Conservation (phyloP, 2,888 invertebrate species). For the Morpho deidamia region DNA sequence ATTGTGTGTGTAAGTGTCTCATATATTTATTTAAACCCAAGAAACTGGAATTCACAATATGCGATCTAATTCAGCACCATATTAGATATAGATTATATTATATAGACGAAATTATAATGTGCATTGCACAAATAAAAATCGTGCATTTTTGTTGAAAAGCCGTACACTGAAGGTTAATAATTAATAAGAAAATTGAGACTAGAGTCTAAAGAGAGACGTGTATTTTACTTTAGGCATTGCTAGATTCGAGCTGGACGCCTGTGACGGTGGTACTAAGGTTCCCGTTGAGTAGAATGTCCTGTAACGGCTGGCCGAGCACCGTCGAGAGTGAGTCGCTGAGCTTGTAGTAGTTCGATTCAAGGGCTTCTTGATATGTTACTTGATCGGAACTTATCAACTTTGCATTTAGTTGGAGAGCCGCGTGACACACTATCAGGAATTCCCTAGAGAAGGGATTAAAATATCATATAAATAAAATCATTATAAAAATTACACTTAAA, state of each 20-base stretch:
- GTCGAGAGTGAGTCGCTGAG: constrained; percentile 87
- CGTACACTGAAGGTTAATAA: neutral
- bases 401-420: constrained; percentile 93
- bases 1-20: no score
- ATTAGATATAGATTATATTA: no score
- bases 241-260: constrained; percentile 88
- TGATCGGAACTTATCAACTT: constrained; percentile 93
- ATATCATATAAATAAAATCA: no score
- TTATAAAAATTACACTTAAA: no score
- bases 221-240: constrained; percentile 81
- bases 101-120: no score
- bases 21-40: no score
- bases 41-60: no score
- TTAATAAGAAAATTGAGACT: constrained; percentile 11
- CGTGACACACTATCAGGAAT: constrained; percentile 93
- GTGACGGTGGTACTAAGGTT: constrained; percentile 89
- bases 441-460: constrained; percentile 78
- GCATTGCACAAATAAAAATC: no score
- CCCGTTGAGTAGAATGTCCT: constrained; percentile 82
- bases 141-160: no score
- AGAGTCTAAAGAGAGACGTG: neutral
- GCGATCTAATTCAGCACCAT: no score
- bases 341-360: constrained; percentile 92
- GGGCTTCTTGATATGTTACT: constrained; percentile 93
- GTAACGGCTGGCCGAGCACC: constrained; percentile 85